Base-by-base conservation (phyloP, 1,140 invertebrate genomes). In the Bathynomus jamesi region DNA sequence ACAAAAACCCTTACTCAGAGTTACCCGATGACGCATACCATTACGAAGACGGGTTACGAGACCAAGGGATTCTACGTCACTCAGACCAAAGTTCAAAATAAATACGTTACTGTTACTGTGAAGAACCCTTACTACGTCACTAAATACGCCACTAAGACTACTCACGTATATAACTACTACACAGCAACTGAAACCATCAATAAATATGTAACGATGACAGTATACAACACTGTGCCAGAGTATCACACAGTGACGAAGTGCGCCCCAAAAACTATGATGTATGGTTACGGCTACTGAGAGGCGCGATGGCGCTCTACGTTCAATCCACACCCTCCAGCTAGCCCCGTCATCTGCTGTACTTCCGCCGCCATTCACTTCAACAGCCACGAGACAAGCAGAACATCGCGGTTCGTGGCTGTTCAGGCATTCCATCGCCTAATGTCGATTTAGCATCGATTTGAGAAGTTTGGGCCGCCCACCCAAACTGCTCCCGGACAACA, bases 171-270 rank as follows among this genome's bases (percentile, higher is more conserved):
- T 32, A 67, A 72, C 2, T 76, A 76, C 64, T 72, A 76, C 71
- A 76, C 75, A 5, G 69, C 73, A 32, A 76, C 75, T 10, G 65
- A 76, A 40, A 63, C 68, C 28, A 65, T 73, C 13, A 64, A 76
- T 32, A 32, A 71, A 31, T 76, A 73, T 65, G 60, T 73, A 17
- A 76, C 75, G 32, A 76, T 73, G 71, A 73, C 75, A 4, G 75
- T 73, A 13, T 76, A 76, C 65, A 28, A 61, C 53, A 76, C 75
- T 21, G 72, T 76, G n/a, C 75, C 75, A 0, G 75, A 76, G 61
- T 76, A 73, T 64, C 75, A 76, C 75, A 76, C 75, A 2, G 75
- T 76, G 27, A 76, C 75, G 53, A 76, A 76, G 32, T 76, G 75
- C 61, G 72, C 32, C 17, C 53, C 71, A 10, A n/a, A 5, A 24